A percentile compares a stretch with the other conserved stretches of the same genome.
Evolutionary conservation across 2,797 vertebrate genomes (phyloP).

Genomic region (Simalia tracyae): DNA sequence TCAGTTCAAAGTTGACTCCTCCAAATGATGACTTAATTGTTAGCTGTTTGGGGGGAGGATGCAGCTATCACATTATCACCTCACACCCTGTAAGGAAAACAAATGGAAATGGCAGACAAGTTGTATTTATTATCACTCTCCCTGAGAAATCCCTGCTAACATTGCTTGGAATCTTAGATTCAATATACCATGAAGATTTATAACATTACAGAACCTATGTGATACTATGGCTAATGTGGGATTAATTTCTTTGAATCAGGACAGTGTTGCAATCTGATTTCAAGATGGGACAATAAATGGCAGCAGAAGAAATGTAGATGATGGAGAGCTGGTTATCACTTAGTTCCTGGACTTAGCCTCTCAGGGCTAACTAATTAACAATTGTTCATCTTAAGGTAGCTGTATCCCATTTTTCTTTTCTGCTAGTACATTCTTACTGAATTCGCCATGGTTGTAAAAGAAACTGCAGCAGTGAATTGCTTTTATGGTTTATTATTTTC

Average conservation of each 20-base stretch:
- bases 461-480: not conserved
- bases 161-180: not conserved
- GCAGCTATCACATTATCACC: not conserved
- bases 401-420: not conserved
- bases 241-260: not conserved
- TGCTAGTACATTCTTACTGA: not conserved
- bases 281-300: not conserved
- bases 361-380: not conserved
- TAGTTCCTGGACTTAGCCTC: not conserved
- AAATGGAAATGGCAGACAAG: not conserved
- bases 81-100: not conserved
- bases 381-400: not conserved
- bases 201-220: not conserved
- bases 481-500: not conserved
- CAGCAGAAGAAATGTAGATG: not conserved
- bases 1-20: conserved; percentile 9
- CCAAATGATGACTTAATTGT: not conserved
- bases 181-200: not conserved
- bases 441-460: not conserved
- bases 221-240: not conserved
- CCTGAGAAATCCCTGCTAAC: not conserved
- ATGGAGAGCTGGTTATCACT: not conserved
- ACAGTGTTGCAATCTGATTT: not conserved
- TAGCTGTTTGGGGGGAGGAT: not conserved
- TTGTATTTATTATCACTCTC: not conserved